Conservation (phyloP, 2,888 invertebrate genomes). For the Drosophila prostipennis region DNA sequence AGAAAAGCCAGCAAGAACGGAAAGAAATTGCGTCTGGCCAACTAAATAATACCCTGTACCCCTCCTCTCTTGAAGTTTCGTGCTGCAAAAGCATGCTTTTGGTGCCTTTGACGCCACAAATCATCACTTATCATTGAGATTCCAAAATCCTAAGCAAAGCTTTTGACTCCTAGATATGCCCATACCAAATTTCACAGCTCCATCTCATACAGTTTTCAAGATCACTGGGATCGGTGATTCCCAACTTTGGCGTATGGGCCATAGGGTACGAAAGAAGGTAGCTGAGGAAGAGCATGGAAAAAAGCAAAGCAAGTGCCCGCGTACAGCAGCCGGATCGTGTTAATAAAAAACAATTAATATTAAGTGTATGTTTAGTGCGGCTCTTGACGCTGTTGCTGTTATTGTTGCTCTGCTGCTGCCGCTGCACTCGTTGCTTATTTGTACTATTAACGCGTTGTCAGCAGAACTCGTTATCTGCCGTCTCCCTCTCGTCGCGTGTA, state of each 20-base stretch:
- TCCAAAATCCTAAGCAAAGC: background rate
- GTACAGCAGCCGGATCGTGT: constrained; percentile 50
- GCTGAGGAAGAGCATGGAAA: background rate
- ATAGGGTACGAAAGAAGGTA: constrained; percentile 10
- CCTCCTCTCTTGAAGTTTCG: too few relatives aligned
- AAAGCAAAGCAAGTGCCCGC: constrained; percentile 26
- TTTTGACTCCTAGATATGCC: background rate
- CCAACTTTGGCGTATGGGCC: background rate
- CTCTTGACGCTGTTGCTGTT: constrained; percentile 64
- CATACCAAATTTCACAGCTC: background rate
- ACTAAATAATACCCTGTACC: constrained; percentile 9
- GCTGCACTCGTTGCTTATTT: constrained; percentile 73
- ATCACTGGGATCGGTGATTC: background rate
- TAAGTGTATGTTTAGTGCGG: constrained; percentile 75
- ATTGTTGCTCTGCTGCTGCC: constrained; percentile 43
- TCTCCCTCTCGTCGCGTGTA: constrained; percentile 59
- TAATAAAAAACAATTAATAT: constrained; percentile 77
- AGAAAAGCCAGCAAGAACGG: constrained; percentile 8
- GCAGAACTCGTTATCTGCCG: constrained; percentile 67
- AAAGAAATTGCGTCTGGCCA: background rate
- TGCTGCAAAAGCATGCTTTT: background rate
- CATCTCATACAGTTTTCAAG: background rate
- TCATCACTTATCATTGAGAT: background rate
- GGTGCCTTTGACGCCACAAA: too few relatives aligned
- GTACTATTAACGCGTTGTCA: constrained; percentile 73